Evolutionary conservation across 2,113 vertebrate genomes (phyloP).

Genomic region (Erythrolamprus reginae): DNA sequence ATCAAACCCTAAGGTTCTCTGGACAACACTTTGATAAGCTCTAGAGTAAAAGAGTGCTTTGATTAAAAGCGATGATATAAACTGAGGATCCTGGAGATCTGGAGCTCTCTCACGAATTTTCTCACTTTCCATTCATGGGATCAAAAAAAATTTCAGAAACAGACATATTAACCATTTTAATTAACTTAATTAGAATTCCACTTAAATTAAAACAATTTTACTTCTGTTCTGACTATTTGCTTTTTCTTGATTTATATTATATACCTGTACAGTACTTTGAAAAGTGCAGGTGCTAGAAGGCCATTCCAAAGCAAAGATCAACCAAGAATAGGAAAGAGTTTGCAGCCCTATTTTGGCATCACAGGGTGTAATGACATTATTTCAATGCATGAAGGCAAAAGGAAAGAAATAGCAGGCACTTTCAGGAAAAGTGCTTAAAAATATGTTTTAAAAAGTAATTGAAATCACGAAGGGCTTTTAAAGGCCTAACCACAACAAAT

Average conservation of each 20-base stretch:
- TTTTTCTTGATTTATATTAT: not conserved
- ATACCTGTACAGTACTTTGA: too few species aligned
- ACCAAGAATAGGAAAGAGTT: not conserved
- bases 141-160: not conserved
- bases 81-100: not conserved
- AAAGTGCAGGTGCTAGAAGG: not conserved
- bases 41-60: not conserved
- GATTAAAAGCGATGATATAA: not conserved
- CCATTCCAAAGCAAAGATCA: not conserved
- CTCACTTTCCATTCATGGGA: not conserved
- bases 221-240: not conserved
- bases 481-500: not conserved
- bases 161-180: not conserved
- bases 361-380: not conserved
- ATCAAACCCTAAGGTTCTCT: not conserved
- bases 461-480: not conserved
- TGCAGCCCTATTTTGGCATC: not conserved
- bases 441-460: not conserved
- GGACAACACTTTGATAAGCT: not conserved
- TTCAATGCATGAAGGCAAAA: not conserved
- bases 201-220: not conserved
- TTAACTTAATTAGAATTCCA: not conserved
- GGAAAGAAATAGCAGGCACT: not conserved
- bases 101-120: not conserved
- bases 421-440: not conserved